Percentiles rank a stretch among this genome's conserved stretches.
phyloP scores from a whole-genome alignment of 2,797 vertebrate genomes.

The Lutjanus argentimaculatus region DNA sequence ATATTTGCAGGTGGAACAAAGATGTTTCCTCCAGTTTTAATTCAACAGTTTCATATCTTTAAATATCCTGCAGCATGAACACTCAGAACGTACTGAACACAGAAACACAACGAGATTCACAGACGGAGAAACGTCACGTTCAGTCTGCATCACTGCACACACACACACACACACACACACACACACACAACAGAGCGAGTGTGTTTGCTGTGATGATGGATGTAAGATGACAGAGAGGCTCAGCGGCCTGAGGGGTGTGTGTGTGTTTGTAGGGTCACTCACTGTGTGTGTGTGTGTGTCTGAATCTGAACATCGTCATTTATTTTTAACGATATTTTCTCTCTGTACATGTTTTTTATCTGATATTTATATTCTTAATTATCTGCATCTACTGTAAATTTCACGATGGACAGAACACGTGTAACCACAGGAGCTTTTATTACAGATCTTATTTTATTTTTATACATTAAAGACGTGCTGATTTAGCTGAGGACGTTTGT shows the following conservation, averaged over 20 bases:
- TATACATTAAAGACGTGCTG: too few relatives aligned
- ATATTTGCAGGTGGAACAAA: too few relatives aligned
- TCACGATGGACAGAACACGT: too few relatives aligned
- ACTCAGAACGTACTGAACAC: background rate
- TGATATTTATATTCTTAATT: too few relatives aligned
- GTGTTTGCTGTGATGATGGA: constrained; percentile 24
- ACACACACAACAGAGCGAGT: constrained; percentile 12
- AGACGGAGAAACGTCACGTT: constrained; percentile 36
- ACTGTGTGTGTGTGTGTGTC: background rate
- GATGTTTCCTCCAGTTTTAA: too few relatives aligned
- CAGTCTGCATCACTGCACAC: constrained; percentile 24
- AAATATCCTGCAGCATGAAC: background rate
- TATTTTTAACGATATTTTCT: background rate
- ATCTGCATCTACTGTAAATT: background rate
- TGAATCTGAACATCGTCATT: background rate
- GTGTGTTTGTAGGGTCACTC: background rate
- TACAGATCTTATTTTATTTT: too few relatives aligned
- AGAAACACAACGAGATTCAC: constrained; percentile 1
- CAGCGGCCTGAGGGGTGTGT: constrained; percentile 6
- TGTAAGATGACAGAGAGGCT: constrained; percentile 42
- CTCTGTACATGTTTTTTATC: background rate
- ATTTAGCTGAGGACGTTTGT: too few relatives aligned
- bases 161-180: constrained; percentile 27
- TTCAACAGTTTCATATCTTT: too few relatives aligned
- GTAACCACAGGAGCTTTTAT: too few relatives aligned